Evolutionary conservation across 2,797 vertebrate genomes (phyloP), one percentile per base, ranked within the genome.

Genomic region (Gambelia wislizenii): DNA sequence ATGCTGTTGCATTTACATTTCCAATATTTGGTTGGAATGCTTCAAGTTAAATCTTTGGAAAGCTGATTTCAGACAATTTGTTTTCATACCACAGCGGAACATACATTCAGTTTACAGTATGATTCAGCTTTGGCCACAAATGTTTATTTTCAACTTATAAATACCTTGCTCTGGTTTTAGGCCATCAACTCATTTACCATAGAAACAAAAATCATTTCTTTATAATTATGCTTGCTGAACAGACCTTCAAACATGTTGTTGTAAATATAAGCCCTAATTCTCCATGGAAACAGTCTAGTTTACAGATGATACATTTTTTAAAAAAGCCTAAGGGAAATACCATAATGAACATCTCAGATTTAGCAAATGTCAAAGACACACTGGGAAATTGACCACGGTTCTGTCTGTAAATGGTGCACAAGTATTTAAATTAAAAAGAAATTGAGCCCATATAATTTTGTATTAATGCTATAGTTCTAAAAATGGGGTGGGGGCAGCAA

Each of bases 221-320:
- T 75, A 75, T 27, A 56, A 0, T 0, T 42, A 56, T 74, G 49
- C 44, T 77, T 42, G 81, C 30, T 20, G 25, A 56, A n/a, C 47
- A 75, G 42, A 49, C 44, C 27, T 78, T 56, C 10, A 79, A 33
- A 49, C 20, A 54, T 74, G 52, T 72, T 42, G 69, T 77, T 70
- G 52, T 61, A 47, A 61, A 84, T 18, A 42, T 76, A 88, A 52
- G 25, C 56, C 47, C 42, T 20, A 64, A 33, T 85, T 85, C 56
- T 52, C 77, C 88, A 85, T 89, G 83, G 88, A 89, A 80, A 89
- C 88, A 74, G 39, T 36, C 59, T 74, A 82, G 79, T 52, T 83
- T 54, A 69, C 81, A 69, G 54, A 75, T 30, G 7, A 75, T 42
- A 64, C 36, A 49, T 52, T 44, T 88, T 36, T 27, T 7, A 22